Evolutionary conservation across 2,888 invertebrate species (phyloP).

Genomic region (Ephialtes manifestator): DNA sequence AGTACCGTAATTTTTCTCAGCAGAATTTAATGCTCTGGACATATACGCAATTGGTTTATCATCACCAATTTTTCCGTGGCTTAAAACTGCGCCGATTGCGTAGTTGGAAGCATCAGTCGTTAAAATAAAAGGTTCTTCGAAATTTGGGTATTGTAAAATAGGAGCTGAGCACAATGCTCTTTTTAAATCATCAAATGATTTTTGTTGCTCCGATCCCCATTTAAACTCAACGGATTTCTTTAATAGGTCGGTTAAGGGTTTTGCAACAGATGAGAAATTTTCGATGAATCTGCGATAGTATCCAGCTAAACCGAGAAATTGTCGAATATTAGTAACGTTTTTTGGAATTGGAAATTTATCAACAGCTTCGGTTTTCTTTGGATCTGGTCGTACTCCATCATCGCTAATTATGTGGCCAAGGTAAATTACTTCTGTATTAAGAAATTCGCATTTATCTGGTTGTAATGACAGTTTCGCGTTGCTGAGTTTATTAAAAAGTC

Average conservation of each 20-base stretch:
- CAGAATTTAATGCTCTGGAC: too few species aligned
- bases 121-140: constrained; percentile 27
- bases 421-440: constrained; percentile 18
- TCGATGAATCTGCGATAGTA: too few species aligned
- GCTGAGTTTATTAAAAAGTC: not conserved
- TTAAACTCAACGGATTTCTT: constrained; percentile 13
- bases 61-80: constrained; percentile 33
- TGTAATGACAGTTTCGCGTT: not conserved
- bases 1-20: too few species aligned
- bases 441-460: too few species aligned
- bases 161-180: not conserved
- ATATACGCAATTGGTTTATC: too few species aligned
- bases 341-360: constrained; percentile 9
- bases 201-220: too few species aligned
- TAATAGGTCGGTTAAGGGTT: not conserved
- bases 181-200: too few species aligned
- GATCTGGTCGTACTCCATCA: too few species aligned
- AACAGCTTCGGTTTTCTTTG: not conserved
- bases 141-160: too few species aligned
- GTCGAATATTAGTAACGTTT: not conserved
- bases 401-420: constrained; percentile 29
- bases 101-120: constrained; percentile 22
- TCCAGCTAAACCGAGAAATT: constrained; percentile 2
- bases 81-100: constrained; percentile 2
- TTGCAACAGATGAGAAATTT: not conserved